Conservation (phyloP, 2,113 vertebrate genomes). For the Bubalus kerabau region DNA sequence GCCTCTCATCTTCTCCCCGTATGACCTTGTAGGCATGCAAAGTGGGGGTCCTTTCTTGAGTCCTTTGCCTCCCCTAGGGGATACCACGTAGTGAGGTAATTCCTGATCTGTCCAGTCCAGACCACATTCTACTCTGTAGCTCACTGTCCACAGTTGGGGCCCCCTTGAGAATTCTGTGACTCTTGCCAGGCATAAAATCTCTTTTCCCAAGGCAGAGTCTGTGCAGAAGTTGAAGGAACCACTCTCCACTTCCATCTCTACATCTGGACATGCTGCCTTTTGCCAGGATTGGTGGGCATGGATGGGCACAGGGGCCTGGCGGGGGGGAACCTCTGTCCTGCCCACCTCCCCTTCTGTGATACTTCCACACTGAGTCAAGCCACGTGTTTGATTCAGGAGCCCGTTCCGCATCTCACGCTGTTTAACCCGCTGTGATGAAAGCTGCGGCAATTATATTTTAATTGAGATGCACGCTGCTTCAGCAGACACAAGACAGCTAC, state of each 20-base stretch:
- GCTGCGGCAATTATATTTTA: slow-evolving; percentile 83
- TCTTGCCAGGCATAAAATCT: background rate
- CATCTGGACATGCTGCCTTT: background rate
- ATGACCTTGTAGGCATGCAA: background rate
- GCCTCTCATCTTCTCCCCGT: background rate
- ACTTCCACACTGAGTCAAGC: slow-evolving; percentile 29
- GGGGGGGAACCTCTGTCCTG: background rate
- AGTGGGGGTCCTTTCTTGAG: background rate
- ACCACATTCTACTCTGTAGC: background rate
- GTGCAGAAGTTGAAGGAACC: background rate
- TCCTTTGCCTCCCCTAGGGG: background rate
- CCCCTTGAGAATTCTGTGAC: background rate
- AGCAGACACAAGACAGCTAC: slow-evolving; percentile 82
- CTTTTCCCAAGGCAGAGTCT: background rate
- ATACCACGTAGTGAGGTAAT: background rate
- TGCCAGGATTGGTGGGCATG: accelerated
- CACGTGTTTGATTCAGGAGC: background rate
- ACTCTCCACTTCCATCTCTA: accelerated
- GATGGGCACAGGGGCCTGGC: accelerated
- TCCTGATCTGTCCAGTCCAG: background rate
- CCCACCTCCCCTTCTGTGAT: background rate
- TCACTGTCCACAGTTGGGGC: background rate
- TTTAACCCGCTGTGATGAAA: slow-evolving; percentile 79
- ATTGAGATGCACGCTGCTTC: slow-evolving; percentile 83
- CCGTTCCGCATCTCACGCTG: slow-evolving; percentile 62